A percentile compares a stretch with the other conserved stretches of the same genome.
Conservation (phyloP, 2,797 vertebrate genomes). For the Siniperca scherzeri region DNA sequence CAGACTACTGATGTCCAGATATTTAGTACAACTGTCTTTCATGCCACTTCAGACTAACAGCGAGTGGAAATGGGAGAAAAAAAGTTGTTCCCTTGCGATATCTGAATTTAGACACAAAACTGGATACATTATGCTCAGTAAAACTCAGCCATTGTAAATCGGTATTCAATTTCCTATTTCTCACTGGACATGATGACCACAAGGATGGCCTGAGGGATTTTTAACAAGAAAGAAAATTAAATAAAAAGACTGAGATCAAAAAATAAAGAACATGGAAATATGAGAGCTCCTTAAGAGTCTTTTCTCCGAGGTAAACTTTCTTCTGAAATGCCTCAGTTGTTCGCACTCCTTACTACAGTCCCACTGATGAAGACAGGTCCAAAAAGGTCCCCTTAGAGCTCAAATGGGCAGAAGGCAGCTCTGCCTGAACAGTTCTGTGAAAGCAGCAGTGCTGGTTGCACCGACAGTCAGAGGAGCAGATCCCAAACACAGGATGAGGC, state of each 20-base stretch:
- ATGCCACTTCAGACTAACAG: slow-evolving; percentile 71
- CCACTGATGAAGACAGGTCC: slow-evolving; percentile 60
- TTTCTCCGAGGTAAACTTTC: slow-evolving; percentile 85
- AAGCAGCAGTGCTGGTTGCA: slow-evolving; percentile 61
- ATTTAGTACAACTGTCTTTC: slow-evolving; percentile 64
- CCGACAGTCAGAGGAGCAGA: slow-evolving; percentile 51
- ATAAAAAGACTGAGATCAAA: slow-evolving; percentile 51
- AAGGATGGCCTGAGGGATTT: slow-evolving; percentile 58
- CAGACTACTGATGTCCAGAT: slow-evolving; percentile 67
- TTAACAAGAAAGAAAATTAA: slow-evolving; percentile 38
- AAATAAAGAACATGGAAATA: slow-evolving; percentile 69
- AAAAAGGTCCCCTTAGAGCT: slow-evolving; percentile 57
- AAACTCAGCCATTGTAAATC: slow-evolving; percentile 56
- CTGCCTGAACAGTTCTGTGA: slow-evolving; percentile 50
- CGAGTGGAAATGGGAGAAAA: slow-evolving; percentile 62
- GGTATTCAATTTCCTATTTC: slow-evolving; percentile 48
- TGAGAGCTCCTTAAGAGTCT: slow-evolving; percentile 81
- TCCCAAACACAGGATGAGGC: slow-evolving; percentile 60
- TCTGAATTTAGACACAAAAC: slow-evolving; percentile 67
- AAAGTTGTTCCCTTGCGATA: slow-evolving; percentile 53
- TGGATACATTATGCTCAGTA: slow-evolving; percentile 57
- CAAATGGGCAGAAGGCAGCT: slow-evolving; percentile 43
- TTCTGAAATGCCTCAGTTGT: slow-evolving; percentile 78
- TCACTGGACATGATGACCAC: slow-evolving; percentile 55
- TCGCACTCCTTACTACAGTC: slow-evolving; percentile 54